phyloP scores from a whole-genome alignment of 2,888 invertebrate genomes.

The Mallateleia sp. region DNA sequence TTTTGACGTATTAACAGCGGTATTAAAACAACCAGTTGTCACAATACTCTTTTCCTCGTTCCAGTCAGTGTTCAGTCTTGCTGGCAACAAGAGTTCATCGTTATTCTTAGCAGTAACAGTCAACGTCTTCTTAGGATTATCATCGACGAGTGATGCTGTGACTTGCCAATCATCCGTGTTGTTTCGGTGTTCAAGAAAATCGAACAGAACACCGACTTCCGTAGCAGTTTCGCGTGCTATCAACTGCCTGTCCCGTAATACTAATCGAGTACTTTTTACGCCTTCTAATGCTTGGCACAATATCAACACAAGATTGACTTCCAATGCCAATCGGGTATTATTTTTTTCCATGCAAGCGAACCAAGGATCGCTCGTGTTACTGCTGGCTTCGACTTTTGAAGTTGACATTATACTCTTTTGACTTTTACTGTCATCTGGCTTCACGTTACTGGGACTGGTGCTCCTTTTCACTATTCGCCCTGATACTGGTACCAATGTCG shows the following conservation, averaged over 20 bases:
- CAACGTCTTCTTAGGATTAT: conserved; percentile 81
- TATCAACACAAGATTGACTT: conserved; percentile 87
- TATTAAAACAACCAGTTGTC: conserved; percentile 86
- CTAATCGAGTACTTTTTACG: conserved; percentile 87
- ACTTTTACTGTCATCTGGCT: conserved; percentile 40
- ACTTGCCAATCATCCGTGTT: conserved; percentile 81
- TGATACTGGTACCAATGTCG: conserved; percentile 85
- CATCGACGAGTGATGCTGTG: conserved; percentile 82
- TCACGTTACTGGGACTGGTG: conserved; percentile 66
- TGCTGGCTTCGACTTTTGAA: conserved; percentile 62
- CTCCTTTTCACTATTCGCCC: conserved; percentile 82
- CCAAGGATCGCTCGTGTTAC: conserved; percentile 86
- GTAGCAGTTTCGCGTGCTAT: conserved; percentile 88
- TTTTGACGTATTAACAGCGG: conserved; percentile 81
- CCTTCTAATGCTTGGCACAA: conserved; percentile 88
- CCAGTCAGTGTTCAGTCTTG: conserved; percentile 83
- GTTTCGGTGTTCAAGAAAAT: conserved; percentile 86
- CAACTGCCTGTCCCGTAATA: conserved; percentile 87
- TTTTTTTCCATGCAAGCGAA: conserved; percentile 89
- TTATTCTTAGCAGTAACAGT: conserved; percentile 82
- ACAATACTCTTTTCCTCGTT: conserved; percentile 83
- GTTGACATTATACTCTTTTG: conserved; percentile 43
- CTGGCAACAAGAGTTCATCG: conserved; percentile 79
- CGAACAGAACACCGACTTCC: conserved; percentile 88
- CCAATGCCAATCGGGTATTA: conserved; percentile 88